Conservation (phyloP, 2,888 invertebrate species). For the Mythimna ferrago region DNA sequence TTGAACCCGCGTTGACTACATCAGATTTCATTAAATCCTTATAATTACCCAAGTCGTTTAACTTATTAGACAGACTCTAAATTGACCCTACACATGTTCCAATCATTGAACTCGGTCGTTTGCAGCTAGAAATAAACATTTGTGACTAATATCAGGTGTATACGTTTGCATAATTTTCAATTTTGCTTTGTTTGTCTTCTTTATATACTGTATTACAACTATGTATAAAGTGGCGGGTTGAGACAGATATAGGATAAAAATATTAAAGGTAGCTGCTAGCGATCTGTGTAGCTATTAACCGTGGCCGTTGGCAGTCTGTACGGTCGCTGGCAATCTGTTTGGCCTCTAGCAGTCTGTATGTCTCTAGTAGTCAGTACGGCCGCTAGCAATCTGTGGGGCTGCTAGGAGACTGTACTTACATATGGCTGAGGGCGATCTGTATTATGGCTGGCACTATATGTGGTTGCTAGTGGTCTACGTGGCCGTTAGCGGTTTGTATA, state of each 20-base stretch:
- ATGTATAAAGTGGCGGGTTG: background rate
- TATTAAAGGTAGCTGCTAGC: background rate
- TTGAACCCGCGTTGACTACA: too few relatives aligned
- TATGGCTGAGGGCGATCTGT: too few relatives aligned
- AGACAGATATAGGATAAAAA: background rate
- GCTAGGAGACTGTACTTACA: too few relatives aligned
- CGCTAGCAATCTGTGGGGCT: too few relatives aligned
- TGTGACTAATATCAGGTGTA: background rate
- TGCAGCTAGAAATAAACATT: background rate
- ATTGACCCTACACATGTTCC: conserved; percentile 18
- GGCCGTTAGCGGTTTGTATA: background rate
- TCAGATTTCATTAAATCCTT: too few relatives aligned
- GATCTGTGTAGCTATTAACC: background rate
- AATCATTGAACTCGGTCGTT: conserved; percentile 17
- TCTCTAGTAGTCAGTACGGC: too few relatives aligned
- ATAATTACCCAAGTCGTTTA: too few relatives aligned
- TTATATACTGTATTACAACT: background rate
- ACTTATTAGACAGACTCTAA: too few relatives aligned
- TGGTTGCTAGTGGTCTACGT: background rate
- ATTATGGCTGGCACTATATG: too few relatives aligned
- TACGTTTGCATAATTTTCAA: conserved; percentile 1
- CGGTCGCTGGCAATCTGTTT: too few relatives aligned
- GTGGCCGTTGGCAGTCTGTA: background rate
- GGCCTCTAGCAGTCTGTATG: too few relatives aligned
- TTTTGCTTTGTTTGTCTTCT: background rate